Evolutionary conservation across 1,140 invertebrate genomes (phyloP), one percentile per base, ranked within the genome.

Genomic region (Zophobas atratus): DNA sequence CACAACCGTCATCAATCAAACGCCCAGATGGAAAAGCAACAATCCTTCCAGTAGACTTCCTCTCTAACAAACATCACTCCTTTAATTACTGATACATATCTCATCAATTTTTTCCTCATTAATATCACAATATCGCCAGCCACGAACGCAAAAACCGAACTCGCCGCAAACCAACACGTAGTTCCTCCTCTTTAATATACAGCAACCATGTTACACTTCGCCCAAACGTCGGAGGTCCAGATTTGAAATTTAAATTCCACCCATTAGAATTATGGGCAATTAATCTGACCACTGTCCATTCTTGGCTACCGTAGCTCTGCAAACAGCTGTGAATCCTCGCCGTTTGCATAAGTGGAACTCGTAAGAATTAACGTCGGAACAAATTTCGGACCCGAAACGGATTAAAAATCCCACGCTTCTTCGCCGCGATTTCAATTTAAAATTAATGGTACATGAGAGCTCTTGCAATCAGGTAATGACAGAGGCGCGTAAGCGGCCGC

Each of bases 231-330:
- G 56, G 1, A 60, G 34, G 35, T 60, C 56, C 56, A 6, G 56
- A 67, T 67, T 67, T 67, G 38, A 67, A 67, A 67, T 67, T 67
- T 41, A 67, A 67, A 67, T 67, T 33, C 41, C 38, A 43, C n/a
- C 60, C 38, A 67, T 63, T 63, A 38, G 57, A 63, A 63, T 63
- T 63, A 63, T 63, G 57, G 39, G 32, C 3, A 20, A 51, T 51
- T 51, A 51, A 20, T 20, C 20, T 20, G 20, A 20, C 20, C 20
- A 20, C 20, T 20, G 20, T 20, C 20, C 20, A 20, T 20, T 20
- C 20, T 20, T 20, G 20, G 20, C 20, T 20, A 20, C 20, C 20
- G 20, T 20, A 20, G 20, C 20, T 20, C 20, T 20, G 20, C 20
- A 20, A 20, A 20, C 20, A 20, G 20, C 20, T 20, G 20, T 20